Evolutionary conservation across 2,113 vertebrate species (phyloP).

Genomic region (Erythrocercus mccallii): DNA sequence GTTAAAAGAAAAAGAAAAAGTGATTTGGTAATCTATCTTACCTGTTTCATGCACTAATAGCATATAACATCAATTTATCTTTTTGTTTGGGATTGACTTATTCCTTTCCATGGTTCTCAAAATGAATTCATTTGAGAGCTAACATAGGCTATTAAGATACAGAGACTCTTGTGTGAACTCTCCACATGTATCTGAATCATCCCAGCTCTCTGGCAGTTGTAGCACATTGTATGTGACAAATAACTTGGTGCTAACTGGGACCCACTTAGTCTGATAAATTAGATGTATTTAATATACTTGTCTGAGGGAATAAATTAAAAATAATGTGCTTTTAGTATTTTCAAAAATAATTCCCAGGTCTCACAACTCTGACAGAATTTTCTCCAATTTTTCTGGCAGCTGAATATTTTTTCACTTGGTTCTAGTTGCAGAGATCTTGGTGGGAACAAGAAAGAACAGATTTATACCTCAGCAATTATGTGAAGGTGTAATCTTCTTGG

Average conservation of each 20-base stretch:
- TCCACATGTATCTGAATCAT: neutral
- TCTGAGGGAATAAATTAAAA: neutral
- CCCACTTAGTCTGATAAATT: constrained; percentile 17
- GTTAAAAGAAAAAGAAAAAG: no score
- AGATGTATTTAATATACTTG: neutral
- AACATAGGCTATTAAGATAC: neutral
- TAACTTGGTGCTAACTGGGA: neutral
- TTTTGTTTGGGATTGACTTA: neutral
- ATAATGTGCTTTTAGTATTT: neutral
- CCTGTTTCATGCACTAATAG: neutral
- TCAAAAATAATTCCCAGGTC: neutral
- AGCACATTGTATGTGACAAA: neutral
- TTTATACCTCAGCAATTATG: neutral
- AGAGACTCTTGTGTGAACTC: neutral
- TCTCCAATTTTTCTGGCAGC: neutral
- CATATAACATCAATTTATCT: neutral
- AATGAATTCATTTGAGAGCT: neutral
- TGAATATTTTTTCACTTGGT: neutral
- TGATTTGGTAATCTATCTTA: neutral
- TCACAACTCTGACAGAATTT: neutral
- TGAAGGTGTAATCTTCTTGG: neutral
- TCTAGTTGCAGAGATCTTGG: neutral
- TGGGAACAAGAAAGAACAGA: neutral
- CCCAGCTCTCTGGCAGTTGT: neutral
- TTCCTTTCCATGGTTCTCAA: neutral